Conservation (phyloP, 2,888 invertebrate genomes). For the Drosophila kokeensis region DNA sequence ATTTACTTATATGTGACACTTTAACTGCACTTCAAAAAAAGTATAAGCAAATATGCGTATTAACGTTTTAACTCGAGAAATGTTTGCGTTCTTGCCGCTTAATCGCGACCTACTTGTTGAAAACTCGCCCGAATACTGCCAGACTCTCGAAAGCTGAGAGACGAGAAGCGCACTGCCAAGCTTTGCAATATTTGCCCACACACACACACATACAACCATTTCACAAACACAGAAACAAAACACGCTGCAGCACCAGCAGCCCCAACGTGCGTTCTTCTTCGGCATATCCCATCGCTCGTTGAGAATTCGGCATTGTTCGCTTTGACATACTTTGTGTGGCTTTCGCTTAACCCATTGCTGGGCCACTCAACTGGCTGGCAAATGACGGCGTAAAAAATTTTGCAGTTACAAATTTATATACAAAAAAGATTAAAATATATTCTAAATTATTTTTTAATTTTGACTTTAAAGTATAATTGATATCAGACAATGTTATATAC, state of each 20-base stretch:
- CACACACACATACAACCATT: neutral
- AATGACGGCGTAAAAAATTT: neutral
- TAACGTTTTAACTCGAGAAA: neutral
- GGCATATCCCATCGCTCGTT: conserved; percentile 23
- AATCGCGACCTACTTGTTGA: conserved; percentile 64
- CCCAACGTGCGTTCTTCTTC: conserved; percentile 56
- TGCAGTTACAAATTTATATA: neutral
- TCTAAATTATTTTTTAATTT: neutral
- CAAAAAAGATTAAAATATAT: neutral
- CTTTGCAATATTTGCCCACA: conserved; percentile 38
- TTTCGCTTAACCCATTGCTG: conserved; percentile 41
- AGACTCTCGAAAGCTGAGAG: conserved; percentile 23
- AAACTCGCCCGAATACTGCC: conserved; percentile 63
- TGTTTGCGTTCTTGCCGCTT: conserved; percentile 14
- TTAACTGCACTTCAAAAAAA: conserved; percentile 42
- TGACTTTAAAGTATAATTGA: neutral
- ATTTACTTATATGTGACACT: conserved; percentile 35
- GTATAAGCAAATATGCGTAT: conserved; percentile 4
- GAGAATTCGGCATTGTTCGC: conserved; percentile 33
- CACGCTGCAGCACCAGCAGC: conserved; percentile 34
- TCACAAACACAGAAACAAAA: conserved; percentile 10
- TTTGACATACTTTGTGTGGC: conserved; percentile 29
- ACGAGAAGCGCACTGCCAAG: conserved; percentile 46
- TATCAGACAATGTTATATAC: neutral
- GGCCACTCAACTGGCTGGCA: neutral